phyloP scores from a whole-genome alignment of 2,113 vertebrate genomes.

The Chascanopsetta lugubris region DNA sequence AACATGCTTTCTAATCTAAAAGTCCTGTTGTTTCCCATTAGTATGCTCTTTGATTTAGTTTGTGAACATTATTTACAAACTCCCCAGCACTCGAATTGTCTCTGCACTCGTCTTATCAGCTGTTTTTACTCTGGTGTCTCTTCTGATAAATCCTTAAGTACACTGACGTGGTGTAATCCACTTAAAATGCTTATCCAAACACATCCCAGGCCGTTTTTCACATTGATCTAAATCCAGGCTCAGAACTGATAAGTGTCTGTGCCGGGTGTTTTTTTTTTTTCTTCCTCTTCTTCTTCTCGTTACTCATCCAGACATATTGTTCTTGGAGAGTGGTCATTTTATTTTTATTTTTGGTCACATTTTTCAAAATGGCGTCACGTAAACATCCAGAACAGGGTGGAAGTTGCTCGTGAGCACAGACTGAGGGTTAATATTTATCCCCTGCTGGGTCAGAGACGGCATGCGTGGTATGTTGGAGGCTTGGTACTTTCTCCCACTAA shows the following conservation, averaged over 20 bases:
- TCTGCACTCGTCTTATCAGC: too few species aligned
- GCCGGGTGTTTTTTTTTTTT: neutral
- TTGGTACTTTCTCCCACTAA: constrained; percentile 34
- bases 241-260: neutral
- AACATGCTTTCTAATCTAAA: too few species aligned
- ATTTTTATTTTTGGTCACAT: neutral
- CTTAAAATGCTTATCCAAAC: neutral
- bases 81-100: too few species aligned
- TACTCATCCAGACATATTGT: neutral
- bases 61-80: too few species aligned
- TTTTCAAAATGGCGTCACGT: constrained; percentile 1
- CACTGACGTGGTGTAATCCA: too few species aligned
- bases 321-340: neutral
- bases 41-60: too few species aligned
- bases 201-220: neutral
- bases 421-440: constrained; percentile 45
- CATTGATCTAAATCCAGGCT: neutral
- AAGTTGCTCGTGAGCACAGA: constrained; percentile 17
- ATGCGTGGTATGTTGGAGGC: constrained; percentile 60
- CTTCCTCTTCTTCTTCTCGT: neutral
- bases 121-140: too few species aligned
- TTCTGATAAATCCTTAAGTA: too few species aligned
- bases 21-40: too few species aligned
- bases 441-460: constrained; percentile 43
- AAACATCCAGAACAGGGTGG: constrained; percentile 3